phyloP scores from a whole-genome alignment of 2,888 invertebrate species.

The Polydrusus cervinus region DNA sequence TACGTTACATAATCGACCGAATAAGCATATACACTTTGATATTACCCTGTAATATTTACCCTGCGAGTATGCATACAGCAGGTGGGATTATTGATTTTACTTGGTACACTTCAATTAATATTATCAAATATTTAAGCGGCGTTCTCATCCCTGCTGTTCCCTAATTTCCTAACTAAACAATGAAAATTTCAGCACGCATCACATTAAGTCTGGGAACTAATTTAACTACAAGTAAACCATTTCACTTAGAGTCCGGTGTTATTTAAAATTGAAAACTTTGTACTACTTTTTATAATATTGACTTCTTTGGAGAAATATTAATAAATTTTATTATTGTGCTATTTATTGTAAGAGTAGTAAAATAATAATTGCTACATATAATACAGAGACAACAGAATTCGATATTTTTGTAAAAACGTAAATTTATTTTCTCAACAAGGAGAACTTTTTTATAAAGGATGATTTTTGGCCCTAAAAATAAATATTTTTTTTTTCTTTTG shows the following conservation, averaged over 20 bases:
- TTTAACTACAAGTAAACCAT: background rate
- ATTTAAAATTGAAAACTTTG: background rate
- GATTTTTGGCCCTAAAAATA: too few relatives aligned
- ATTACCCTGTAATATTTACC: background rate
- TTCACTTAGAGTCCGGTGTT: background rate
- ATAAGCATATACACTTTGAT: background rate
- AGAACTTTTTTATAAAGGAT: too few relatives aligned
- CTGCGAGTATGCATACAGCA: constrained; percentile 29
- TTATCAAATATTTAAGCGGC: constrained; percentile 52
- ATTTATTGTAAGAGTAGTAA: too few relatives aligned
- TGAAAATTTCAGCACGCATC: constrained; percentile 49
- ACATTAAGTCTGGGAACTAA: background rate
- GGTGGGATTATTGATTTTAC: constrained; percentile 44
- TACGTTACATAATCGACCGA: background rate
- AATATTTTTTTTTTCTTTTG: too few relatives aligned
- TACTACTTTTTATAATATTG: too few relatives aligned
- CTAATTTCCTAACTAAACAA: constrained; percentile 54
- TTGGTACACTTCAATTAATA: constrained; percentile 50
- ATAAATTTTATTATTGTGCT: too few relatives aligned
- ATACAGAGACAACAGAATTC: too few relatives aligned
- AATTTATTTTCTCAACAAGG: too few relatives aligned
- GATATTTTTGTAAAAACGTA: too few relatives aligned
- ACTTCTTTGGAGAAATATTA: too few relatives aligned
- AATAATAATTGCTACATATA: too few relatives aligned
- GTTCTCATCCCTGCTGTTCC: constrained; percentile 49